Conservation (phyloP, 1,140 invertebrate genomes). For the Eciton burchellii region DNA sequence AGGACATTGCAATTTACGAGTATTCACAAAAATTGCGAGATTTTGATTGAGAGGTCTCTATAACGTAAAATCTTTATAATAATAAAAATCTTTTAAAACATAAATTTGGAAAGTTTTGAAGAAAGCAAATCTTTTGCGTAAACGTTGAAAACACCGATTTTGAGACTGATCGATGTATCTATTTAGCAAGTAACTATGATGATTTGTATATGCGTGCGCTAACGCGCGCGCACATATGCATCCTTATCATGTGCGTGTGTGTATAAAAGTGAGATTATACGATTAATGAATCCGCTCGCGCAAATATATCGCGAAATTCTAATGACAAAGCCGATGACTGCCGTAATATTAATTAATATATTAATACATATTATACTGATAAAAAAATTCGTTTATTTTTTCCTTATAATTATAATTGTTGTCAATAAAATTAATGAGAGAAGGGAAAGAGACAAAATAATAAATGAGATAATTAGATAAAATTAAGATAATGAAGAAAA, state of each 20-base stretch:
- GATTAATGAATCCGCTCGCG: constrained; percentile 71
- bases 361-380: constrained; percentile 55
- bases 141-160: constrained; percentile 79
- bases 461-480: neutral
- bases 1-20: neutral
- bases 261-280: constrained; percentile 72
- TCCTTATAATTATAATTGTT: neutral
- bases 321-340: constrained; percentile 79
- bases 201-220: constrained; percentile 14
- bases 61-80: constrained; percentile 2
- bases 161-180: constrained; percentile 85
- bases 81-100: neutral
- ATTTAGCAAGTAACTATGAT: constrained; percentile 80
- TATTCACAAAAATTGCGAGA: constrained; percentile 21
- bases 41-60: neutral
- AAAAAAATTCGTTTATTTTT: constrained; percentile 45
- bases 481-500: constrained; percentile 8
- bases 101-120: too few species aligned
- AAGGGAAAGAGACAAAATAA: neutral
- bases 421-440: neutral
- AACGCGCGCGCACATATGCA: neutral
- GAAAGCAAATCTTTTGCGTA: constrained; percentile 61
- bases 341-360: constrained; percentile 81
- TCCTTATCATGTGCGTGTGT: constrained; percentile 5
- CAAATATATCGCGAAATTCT: constrained; percentile 75